Percentiles rank a stretch among this genome's conserved stretches.
These are phyloP conservation scores for Drosophila mimica DNA, from an alignment of 2,888 invertebrate species.

Conservation along the genomic window DNA sequence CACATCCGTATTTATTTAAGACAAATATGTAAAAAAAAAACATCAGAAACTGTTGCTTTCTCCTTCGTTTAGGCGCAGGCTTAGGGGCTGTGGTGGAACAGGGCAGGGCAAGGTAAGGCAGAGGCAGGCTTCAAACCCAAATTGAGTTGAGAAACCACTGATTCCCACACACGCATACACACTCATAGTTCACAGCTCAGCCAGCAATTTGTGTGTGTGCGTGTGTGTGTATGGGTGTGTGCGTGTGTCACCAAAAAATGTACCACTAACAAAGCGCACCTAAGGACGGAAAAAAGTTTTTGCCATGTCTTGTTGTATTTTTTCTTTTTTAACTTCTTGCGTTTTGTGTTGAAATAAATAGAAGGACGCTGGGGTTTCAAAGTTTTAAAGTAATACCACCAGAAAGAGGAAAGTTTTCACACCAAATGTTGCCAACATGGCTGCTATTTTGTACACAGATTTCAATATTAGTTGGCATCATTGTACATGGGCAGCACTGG, in stretches of 20 bases:
- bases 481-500: conserved; percentile 56
- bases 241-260: conserved; percentile 66
- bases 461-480: conserved; percentile 68
- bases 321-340: conserved; percentile 29
- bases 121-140: conserved; percentile 50
- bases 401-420: conserved; percentile 68
- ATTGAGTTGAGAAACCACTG: conserved; percentile 65
- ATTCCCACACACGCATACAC: conserved; percentile 6
- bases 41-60: conserved; percentile 71
- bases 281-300: conserved; percentile 42
- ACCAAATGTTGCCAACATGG: conserved; percentile 74
- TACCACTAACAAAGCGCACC: conserved; percentile 64
- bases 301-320: conserved; percentile 41
- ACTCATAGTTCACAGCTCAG: conserved; percentile 12
- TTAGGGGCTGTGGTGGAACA: background rate
- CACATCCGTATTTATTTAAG: conserved; percentile 76
- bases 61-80: conserved; percentile 10
- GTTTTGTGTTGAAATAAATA: conserved; percentile 53
- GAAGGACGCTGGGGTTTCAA: conserved; percentile 55
- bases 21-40: conserved; percentile 61
- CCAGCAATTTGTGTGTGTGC: conserved; percentile 52
- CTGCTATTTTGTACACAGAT: conserved; percentile 62
- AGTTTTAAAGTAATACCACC: conserved; percentile 67
- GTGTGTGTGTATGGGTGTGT: conserved; percentile 18
- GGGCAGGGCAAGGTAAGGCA: conserved; percentile 5